phyloP scores from a whole-genome alignment of 2,797 vertebrate species.

The Prionace glauca region DNA sequence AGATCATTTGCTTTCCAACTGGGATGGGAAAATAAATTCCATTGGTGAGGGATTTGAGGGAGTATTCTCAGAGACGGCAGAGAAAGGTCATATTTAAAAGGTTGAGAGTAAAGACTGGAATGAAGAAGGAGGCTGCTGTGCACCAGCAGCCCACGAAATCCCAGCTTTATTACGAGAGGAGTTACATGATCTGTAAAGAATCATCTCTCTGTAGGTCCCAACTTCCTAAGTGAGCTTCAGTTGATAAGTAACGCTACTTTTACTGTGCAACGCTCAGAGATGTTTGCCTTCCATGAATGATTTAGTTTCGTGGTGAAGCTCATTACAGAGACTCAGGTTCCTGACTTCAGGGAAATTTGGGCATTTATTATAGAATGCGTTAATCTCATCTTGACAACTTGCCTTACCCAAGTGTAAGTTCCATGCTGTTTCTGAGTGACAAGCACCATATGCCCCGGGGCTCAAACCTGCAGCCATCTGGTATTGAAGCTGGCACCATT shows the following conservation, averaged over 20 bases:
- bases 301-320: background rate
- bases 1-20: background rate
- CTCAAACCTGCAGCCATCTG: slow-evolving; percentile 16
- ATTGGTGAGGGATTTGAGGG: background rate
- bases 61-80: background rate
- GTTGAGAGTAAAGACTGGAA: background rate
- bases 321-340: background rate
- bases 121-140: background rate
- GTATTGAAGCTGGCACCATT: background rate
- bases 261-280: background rate
- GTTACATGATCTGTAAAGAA: background rate
- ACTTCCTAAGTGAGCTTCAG: background rate
- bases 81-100: slow-evolving; percentile 22
- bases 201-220: background rate
- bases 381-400: slow-evolving; percentile 24
- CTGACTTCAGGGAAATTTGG: background rate
- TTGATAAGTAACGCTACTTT: background rate
- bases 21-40: background rate
- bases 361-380: background rate
- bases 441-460: background rate
- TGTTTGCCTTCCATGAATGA: background rate
- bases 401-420: slow-evolving; percentile 20
- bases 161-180: background rate
- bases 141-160: background rate
- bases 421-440: slow-evolving; percentile 33